Evolutionary conservation across 2,113 vertebrate genomes (phyloP).

Genomic region (Ctenodactylus gundi): DNA sequence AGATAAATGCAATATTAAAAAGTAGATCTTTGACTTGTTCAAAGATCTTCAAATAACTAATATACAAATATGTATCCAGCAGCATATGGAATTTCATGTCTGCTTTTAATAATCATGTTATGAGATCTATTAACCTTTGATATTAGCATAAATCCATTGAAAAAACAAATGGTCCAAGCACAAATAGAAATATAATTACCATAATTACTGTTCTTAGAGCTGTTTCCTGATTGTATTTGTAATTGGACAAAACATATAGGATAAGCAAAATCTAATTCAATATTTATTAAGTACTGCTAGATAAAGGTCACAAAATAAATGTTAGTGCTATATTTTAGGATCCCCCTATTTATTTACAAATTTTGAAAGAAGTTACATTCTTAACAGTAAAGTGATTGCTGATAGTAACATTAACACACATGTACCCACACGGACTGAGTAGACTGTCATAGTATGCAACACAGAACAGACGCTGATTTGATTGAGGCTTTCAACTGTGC

Average conservation of each 20-base stretch:
- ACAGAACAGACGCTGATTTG: not conserved
- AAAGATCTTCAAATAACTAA: not conserved
- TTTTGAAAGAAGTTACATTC: not conserved
- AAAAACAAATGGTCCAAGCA: not conserved
- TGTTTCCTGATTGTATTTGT: not conserved
- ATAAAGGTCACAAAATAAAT: not conserved
- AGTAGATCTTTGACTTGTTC: not conserved
- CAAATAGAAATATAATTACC: not conserved
- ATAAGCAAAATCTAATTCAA: too few relatives aligned
- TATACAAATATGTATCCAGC: not conserved
- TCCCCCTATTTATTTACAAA: not conserved
- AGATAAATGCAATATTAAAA: not conserved
- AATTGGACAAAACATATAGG: not conserved
- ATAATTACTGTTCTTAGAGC: not conserved
- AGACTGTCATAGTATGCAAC: not conserved
- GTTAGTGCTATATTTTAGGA: not conserved
- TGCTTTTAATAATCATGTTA: not conserved
- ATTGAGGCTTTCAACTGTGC: not conserved
- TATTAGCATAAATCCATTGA: not conserved
- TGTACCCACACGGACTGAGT: not conserved
- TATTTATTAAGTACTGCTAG: too few relatives aligned
- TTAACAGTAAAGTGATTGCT: not conserved
- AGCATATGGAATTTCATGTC: not conserved
- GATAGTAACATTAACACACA: not conserved
- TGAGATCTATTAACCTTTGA: not conserved